Evolutionary conservation across 1,140 invertebrate genomes (phyloP).

Genomic region (Zaprionus davidi): DNA sequence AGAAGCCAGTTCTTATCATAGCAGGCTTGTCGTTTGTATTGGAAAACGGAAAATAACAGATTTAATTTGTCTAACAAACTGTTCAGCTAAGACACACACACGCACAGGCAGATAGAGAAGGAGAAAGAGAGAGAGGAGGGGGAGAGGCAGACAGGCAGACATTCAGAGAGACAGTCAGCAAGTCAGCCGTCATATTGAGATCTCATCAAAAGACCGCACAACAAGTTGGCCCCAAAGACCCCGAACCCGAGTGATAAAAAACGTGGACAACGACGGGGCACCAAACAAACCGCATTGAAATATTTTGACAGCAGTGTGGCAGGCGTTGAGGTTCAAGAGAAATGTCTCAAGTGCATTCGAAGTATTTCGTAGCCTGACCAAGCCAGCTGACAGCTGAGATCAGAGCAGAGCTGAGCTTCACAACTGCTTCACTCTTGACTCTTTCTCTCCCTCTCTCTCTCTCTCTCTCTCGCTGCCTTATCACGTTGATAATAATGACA

Average conservation of each 20-base stretch:
- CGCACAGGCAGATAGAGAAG: conserved; percentile 3
- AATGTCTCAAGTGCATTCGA: conserved; percentile 82
- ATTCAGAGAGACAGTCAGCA: conserved; percentile 27
- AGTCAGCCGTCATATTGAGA: conserved; percentile 76
- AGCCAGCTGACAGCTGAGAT: conserved; percentile 61
- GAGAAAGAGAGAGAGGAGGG: not conserved
- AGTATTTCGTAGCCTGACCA: conserved; percentile 63
- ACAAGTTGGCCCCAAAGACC: conserved; percentile 52
- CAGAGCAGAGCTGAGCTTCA: conserved; percentile 22
- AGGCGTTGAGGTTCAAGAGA: conserved; percentile 81
- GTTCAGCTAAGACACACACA: conserved; percentile 14
- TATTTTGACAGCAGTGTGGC: conserved; percentile 79
- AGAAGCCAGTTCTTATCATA: conserved; percentile 49
- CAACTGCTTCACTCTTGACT: not conserved
- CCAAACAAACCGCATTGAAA: conserved; percentile 64
- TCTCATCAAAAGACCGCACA: conserved; percentile 81
- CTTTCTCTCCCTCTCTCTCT: not conserved
- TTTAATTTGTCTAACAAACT: conserved; percentile 80
- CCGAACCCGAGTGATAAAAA: conserved; percentile 29
- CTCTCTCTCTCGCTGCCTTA: conserved; percentile 59
- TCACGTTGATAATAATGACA: conserved; percentile 79
- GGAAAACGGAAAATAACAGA: conserved; percentile 72
- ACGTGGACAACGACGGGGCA: not conserved
- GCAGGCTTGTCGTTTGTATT: conserved; percentile 33
- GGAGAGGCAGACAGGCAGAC: conserved; percentile 7